phyloP scores from a whole-genome alignment of 2,888 invertebrate species.

The Dolomedes plantarius region DNA sequence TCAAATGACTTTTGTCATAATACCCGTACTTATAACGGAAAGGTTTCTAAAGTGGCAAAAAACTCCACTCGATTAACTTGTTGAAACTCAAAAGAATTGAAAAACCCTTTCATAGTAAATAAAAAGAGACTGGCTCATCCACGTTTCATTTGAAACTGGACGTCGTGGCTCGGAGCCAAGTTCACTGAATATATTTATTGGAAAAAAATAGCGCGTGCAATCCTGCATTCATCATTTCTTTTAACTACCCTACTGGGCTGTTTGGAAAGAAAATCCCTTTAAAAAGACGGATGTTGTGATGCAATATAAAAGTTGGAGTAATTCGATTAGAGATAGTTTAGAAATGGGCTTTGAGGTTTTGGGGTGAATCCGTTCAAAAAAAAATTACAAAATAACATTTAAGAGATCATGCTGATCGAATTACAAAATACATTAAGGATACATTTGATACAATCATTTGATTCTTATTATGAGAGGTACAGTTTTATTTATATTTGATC shows the following conservation, averaged over 20 bases:
- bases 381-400: no score
- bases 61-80: conserved; percentile 36
- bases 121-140: neutral
- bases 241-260: neutral
- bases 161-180: neutral
- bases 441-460: no score
- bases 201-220: neutral
- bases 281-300: neutral
- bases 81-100: conserved; percentile 34
- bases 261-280: neutral
- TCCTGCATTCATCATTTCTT: neutral
- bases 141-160: neutral
- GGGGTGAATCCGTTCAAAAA: no score
- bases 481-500: no score
- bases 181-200: neutral
- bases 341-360: no score
- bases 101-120: conserved; percentile 3
- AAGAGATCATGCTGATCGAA: no score
- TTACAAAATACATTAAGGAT: no score
- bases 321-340: neutral
- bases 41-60: neutral
- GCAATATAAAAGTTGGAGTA: neutral
- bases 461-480: no score
- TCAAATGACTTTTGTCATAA: no score
- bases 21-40: neutral